Evolutionary conservation across 2,888 invertebrate genomes (phyloP), one percentile per base, ranked within the genome.

Genomic region (Eremobia ochroleuca): DNA sequence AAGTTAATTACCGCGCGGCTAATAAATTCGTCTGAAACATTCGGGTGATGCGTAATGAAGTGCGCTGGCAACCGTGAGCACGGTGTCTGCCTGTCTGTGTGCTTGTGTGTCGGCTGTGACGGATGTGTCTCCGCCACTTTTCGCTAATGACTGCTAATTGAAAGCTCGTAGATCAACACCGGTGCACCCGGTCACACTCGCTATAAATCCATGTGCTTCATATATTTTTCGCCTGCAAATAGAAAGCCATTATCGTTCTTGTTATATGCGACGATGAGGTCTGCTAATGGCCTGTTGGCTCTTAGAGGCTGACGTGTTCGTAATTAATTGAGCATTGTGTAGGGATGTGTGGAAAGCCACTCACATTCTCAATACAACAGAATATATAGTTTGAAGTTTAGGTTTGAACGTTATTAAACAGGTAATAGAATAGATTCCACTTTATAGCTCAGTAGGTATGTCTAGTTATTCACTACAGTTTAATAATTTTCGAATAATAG

Each of bases 121-220:
- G 73, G 68, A 83, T 79, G 76, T 46, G 76, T 65, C 62, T 65
- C 55, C 66, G 52, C 74, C 61, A 62, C 75, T 34, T 49, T 34
- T 52, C 61, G 75, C 82, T 86, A 84, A 87, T 86, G 80, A 80
- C 67, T 65, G 74, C 85, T 87, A 83, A 88, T 85, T 77, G 80
- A 76, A 78, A 68, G 62, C 83, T 76, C 74, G 78, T 85, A 85
- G 77, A 87, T 85, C 80, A 82, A 49, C 73, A 68, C 70, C 21
- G 43, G 73, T 74, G 49, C 81, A 68, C 69, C 62, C 64, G 28
- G 73, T 15, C 71, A 68, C 77, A 70, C 46, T 68, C 34, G 21
- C 68, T 73, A 74, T 72, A 78, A 75, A 85, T 84, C 69, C 69
- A 8, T 40, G 74, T 31, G 49, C 65, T 77, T 67, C 77, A 73